phyloP scores from a whole-genome alignment of 2,113 vertebrate genomes.

The Brienomyrus longianalis region DNA sequence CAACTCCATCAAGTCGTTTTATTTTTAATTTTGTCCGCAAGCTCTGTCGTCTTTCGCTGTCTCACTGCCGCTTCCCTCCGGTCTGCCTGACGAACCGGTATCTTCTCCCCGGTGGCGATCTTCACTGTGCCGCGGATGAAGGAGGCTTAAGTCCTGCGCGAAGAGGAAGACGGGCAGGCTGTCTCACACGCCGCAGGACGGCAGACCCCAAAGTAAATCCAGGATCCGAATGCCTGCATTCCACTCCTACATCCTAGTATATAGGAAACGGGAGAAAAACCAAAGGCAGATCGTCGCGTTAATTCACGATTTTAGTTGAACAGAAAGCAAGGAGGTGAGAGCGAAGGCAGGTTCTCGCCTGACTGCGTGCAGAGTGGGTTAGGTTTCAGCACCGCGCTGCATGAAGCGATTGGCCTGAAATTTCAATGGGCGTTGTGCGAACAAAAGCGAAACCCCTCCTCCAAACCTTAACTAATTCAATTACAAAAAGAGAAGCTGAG shows the following conservation, averaged over 20 bases:
- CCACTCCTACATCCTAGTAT: constrained; percentile 52
- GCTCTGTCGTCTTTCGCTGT: constrained; percentile 12
- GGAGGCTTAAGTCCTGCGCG: constrained; percentile 52
- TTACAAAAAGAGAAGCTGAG: constrained; percentile 59
- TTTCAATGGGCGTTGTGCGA: constrained; percentile 66
- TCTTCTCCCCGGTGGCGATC: constrained; percentile 33
- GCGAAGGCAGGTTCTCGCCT: constrained; percentile 54
- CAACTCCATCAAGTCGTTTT: constrained; percentile 20
- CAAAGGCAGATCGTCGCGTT: constrained; percentile 60
- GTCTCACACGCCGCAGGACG: constrained; percentile 42
- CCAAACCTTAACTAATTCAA: constrained; percentile 80
- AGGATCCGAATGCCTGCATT: constrained; percentile 44
- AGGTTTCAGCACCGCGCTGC: constrained; percentile 55
- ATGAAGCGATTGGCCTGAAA: constrained; percentile 53
- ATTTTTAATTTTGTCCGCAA: not conserved
- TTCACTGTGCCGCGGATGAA: constrained; percentile 48
- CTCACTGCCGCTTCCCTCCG: constrained; percentile 23
- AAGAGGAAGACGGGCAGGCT: constrained; percentile 37
- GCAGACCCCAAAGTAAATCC: constrained; percentile 45
- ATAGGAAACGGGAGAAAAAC: constrained; percentile 26
- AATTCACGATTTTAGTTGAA: constrained; percentile 56
- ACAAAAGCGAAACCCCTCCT: constrained; percentile 55
- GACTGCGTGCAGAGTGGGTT: constrained; percentile 54
- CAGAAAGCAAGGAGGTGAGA: constrained; percentile 40
- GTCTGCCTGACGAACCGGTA: constrained; percentile 25